These are phyloP conservation scores for Leptestheria dahalacensis DNA, from an alignment of 1,140 invertebrate genomes.

Conservation along the genomic window DNA sequence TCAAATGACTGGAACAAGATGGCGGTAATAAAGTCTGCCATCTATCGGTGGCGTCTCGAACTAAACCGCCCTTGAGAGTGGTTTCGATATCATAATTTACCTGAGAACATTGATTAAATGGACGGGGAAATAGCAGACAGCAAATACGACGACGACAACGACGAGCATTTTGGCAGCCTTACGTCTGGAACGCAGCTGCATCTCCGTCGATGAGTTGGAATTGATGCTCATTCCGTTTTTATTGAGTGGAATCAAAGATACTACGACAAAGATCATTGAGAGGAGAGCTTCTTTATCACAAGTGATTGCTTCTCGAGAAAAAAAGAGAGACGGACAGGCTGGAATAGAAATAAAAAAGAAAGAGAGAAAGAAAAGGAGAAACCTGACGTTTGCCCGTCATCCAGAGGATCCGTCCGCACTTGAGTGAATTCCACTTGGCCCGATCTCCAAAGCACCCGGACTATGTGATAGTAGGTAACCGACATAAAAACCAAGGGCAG, in stretches of 20 bases:
- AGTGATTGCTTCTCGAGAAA: no score
- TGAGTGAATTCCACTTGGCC: constrained; percentile 27
- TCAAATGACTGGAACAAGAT: no score
- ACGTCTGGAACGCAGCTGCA: constrained; percentile 54
- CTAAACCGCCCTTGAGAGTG: no score
- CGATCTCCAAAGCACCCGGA: constrained; percentile 61
- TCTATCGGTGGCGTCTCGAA: no score
- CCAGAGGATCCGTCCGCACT: background rate
- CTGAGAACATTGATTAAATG: constrained; percentile 66
- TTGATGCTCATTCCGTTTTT: constrained; percentile 25
- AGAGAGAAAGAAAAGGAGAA: no score
- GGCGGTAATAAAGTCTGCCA: no score
- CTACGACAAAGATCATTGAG: background rate
- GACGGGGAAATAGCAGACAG: constrained; percentile 74
- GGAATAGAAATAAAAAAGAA: no score
- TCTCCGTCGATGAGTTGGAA: constrained; percentile 36
- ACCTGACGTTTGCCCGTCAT: background rate
- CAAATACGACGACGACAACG: constrained; percentile 74
- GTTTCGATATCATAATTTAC: no score
- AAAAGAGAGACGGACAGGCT: no score
- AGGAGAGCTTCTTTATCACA: no score
- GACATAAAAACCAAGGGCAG: constrained; percentile 64
- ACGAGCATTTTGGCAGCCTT: constrained; percentile 91
- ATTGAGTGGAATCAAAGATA: constrained; percentile 1
- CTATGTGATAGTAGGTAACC: constrained; percentile 68